Evolutionary conservation across 2,888 invertebrate genomes (phyloP).

Genomic region (Pristionchus entomophagus): DNA sequence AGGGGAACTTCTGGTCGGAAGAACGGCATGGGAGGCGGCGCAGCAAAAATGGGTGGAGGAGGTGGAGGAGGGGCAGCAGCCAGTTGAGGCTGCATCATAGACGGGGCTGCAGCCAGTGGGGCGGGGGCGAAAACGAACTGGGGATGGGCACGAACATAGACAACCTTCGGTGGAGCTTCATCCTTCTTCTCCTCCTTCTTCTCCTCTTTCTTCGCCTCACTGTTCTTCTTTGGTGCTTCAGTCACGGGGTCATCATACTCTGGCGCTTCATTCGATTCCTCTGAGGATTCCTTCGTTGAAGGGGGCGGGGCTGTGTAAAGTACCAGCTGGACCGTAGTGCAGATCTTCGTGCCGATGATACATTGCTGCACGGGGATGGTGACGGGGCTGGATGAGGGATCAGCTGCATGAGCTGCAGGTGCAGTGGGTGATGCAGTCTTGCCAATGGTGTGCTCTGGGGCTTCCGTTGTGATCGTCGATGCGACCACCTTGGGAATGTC

Average conservation of each 20-base stretch:
- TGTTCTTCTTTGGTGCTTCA: not conserved
- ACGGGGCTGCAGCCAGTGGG: not conserved
- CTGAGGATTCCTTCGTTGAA: not conserved
- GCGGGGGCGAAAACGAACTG: conserved; percentile 19
- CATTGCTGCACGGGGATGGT: conserved; percentile 4
- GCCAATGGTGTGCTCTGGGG: not conserved
- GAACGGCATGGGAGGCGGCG: not conserved
- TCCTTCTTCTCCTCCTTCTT: not conserved
- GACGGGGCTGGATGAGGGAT: not conserved
- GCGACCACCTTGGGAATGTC: not conserved
- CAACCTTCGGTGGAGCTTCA: not conserved
- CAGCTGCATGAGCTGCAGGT: not conserved
- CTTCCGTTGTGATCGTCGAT: not conserved
- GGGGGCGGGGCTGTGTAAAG: not conserved
- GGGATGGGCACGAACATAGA: conserved; percentile 8
- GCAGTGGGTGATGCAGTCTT: not conserved
- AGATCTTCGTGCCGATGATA: conserved; percentile 19
- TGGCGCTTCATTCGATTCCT: not conserved
- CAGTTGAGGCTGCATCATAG: not conserved
- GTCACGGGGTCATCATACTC: not conserved
- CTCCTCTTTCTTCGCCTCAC: not conserved
- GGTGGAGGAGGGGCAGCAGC: not conserved
- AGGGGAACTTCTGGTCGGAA: not conserved
- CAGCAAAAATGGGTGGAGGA: not conserved
- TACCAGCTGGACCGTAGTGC: not conserved